phyloP scores from a whole-genome alignment of 2,888 invertebrate species.

The Acleris literana region DNA sequence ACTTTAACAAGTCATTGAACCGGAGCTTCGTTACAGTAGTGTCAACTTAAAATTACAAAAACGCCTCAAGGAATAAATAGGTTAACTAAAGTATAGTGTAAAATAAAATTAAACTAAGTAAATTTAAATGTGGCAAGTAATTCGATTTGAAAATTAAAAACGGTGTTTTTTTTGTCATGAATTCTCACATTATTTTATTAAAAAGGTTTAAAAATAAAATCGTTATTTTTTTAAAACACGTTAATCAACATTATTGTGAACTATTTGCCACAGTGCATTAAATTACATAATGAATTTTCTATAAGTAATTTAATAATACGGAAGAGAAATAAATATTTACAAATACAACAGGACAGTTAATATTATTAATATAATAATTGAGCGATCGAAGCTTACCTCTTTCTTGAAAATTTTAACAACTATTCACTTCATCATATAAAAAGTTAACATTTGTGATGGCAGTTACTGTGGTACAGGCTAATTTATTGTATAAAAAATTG shows the following conservation, averaged over 20 bases:
- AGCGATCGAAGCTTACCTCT: too few relatives aligned
- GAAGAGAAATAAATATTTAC: too few relatives aligned
- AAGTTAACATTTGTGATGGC: conserved; percentile 3
- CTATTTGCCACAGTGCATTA: too few relatives aligned
- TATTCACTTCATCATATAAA: neutral
- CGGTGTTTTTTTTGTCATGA: neutral
- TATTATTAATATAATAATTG: conserved; percentile 20
- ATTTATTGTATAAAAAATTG: neutral
- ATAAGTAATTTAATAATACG: too few relatives aligned
- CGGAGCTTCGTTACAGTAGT: conserved; percentile 12
- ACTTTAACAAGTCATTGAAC: conserved; percentile 21
- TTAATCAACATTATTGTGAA: too few relatives aligned
- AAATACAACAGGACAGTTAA: too few relatives aligned
- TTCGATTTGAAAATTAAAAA: neutral
- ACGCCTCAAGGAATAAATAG: conserved; percentile 26
- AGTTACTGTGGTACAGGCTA: neutral
- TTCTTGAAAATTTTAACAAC: too few relatives aligned
- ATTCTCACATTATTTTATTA: neutral
- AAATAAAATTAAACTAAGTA: neutral
- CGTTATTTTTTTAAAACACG: too few relatives aligned
- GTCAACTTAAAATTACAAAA: conserved; percentile 39
- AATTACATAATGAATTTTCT: too few relatives aligned
- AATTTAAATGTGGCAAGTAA: neutral
- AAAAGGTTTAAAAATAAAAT: too few relatives aligned
- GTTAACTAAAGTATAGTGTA: conserved; percentile 26